A percentile compares a stretch with the other conserved stretches of the same genome.
Conservation (phyloP, 2,797 vertebrate species). For the Peromyscus aztecus region DNA sequence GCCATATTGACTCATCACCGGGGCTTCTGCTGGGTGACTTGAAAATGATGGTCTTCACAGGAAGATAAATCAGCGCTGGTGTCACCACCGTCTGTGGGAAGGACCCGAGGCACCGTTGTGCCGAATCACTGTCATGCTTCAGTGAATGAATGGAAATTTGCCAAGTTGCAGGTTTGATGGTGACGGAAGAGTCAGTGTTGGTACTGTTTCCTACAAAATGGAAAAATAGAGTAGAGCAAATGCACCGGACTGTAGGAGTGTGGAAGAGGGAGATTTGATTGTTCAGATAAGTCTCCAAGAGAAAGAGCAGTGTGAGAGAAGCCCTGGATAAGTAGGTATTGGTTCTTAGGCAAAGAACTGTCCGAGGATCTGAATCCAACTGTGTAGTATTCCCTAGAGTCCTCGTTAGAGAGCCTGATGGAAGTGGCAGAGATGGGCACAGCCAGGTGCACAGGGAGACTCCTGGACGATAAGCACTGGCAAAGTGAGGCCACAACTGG, state of each 20-base stretch:
- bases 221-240: not conserved
- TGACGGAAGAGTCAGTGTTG: not conserved
- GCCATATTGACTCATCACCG: not conserved
- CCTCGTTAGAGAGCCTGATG: not conserved
- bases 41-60: not conserved
- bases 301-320: not conserved
- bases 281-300: not conserved
- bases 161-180: not conserved
- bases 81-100: not conserved
- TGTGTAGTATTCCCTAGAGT: not conserved
- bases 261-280: not conserved
- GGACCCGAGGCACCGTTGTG: not conserved
- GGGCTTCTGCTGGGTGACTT: not conserved
- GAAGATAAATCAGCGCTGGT: not conserved
- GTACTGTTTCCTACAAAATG: conserved; percentile 6
- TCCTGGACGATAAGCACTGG: not conserved
- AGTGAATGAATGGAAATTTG: not conserved
- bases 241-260: not conserved
- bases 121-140: not conserved
- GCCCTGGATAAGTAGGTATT: not conserved
- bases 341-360: not conserved
- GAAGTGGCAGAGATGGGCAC: not conserved
- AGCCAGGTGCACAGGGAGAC: not conserved
- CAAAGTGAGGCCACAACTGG: not conserved
- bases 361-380: not conserved